Percentiles rank a stretch among this genome's conserved stretches.
Conservation (phyloP, 2,113 vertebrate genomes). For the Sinosuthora webbiana region DNA sequence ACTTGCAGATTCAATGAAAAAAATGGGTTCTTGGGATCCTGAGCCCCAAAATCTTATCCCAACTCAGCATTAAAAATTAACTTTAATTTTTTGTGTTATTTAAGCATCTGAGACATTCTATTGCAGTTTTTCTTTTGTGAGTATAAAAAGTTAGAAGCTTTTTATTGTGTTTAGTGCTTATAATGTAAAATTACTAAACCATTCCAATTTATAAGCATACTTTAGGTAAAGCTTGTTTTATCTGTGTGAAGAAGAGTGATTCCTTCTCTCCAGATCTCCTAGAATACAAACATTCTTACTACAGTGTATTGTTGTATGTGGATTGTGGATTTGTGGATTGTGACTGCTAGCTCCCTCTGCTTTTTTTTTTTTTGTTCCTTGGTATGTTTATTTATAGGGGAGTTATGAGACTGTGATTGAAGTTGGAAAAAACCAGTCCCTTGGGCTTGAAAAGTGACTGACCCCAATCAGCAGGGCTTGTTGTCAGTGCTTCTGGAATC, state of each 20-base stretch:
- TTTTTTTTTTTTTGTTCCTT: background rate
- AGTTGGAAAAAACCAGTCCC: conserved; percentile 33
- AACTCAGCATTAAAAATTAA: background rate
- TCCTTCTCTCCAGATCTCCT: background rate
- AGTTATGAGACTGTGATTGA: conserved; percentile 24
- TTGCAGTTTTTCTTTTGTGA: background rate
- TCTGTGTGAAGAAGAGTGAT: background rate
- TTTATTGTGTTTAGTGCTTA: conserved; percentile 1
- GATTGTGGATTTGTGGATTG: background rate
- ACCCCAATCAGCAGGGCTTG: conserved; percentile 31
- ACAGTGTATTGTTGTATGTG: background rate
- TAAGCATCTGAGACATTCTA: background rate
- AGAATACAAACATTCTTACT: background rate
- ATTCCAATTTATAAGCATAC: background rate
- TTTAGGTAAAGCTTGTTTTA: background rate
- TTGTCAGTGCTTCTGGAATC: conserved; percentile 37
- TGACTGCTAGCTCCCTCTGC: background rate
- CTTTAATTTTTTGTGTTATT: background rate
- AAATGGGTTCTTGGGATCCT: background rate
- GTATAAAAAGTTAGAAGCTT: background rate
- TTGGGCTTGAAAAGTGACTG: conserved; percentile 48
- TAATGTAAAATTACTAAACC: conserved; percentile 35
- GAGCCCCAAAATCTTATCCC: background rate
- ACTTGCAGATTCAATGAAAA: background rate
- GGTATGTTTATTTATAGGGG: conserved; percentile 38